Base-by-base conservation (phyloP, 2,113 vertebrate species). In the Rafetus swinhoei region DNA sequence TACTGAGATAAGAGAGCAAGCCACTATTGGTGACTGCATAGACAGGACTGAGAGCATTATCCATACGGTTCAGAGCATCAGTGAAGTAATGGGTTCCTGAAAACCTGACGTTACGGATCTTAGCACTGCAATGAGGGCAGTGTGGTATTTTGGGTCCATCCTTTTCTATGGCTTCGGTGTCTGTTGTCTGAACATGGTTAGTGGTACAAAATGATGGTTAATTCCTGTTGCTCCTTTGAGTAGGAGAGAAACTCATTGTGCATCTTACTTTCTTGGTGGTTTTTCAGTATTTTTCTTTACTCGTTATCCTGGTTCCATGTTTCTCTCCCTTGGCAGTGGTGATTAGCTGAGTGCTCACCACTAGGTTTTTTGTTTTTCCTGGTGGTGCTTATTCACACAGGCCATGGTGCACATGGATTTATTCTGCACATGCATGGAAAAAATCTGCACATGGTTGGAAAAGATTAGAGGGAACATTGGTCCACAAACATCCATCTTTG, bases 181-280 rank as follows among this genome's bases (percentile, higher is more conserved):
- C 94, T 95, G 92, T 90, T 53, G 92, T 96, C 88, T 54, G 4
- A 60, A 80, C 77, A 82, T 86, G 79, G 84, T 85, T 94, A 83
- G 57, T 79, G 54, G 27, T 82, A 92, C 14, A 52, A 81, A 95
- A 91, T 94, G 29, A 21, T 76, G 21, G 5, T 76, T 76, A 95
- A 96, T 95, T 96, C 89, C 60, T 29, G 95, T 95, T 94, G 54
- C 89, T 77, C 79, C 86, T 79, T 95, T 60, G 54, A 39, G 90
- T 76, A 95, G 27, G 27, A 62, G 52, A 60, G 57, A 72, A 59
- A 88, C 83, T 6, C 0, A 76, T 79, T 77, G 65, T 74, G 69
- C n/a, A 16, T 85, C 76, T 77, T 12, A 5, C 7, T 77, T 25
- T 50, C 22, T 79, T 69, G 82, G 18, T 86, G 84, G 14, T 83